Evolutionary conservation across 2,797 vertebrate genomes (phyloP).

Genomic region (Calcarius lapponicus): DNA sequence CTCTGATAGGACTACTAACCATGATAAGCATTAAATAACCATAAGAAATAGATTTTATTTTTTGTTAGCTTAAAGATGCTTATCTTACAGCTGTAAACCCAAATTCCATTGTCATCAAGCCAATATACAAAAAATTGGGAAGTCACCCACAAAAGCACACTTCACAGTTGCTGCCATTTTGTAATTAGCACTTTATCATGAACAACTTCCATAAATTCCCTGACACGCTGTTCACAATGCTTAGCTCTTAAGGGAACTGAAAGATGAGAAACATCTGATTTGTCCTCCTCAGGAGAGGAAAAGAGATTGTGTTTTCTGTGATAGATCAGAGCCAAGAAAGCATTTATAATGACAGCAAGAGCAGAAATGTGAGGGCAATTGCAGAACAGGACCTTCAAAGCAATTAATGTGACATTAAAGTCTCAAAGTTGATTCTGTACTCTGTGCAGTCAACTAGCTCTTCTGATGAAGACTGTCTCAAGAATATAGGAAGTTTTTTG

Average conservation of each 20-base stretch:
- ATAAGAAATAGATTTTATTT: constrained; percentile 64
- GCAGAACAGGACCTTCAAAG: constrained; percentile 24
- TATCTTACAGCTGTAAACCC: constrained; percentile 45
- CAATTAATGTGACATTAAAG: neutral
- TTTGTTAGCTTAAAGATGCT: constrained; percentile 12
- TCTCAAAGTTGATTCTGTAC: neutral
- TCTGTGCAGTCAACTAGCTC: neutral
- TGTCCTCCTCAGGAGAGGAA: neutral
- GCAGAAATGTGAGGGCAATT: constrained; percentile 28
- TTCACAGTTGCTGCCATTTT: neutral
- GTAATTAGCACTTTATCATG: neutral
- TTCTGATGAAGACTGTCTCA: neutral
- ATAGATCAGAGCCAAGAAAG: constrained; percentile 16
- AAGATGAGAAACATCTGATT: constrained; percentile 1
- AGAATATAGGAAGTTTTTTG: neutral
- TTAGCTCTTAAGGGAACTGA: constrained; percentile 46
- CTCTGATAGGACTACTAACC: neutral
- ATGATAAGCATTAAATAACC: neutral
- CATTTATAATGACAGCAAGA: constrained; percentile 14
- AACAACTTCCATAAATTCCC: neutral
- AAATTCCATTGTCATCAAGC: neutral
- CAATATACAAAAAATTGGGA: neutral
- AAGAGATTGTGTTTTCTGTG: neutral
- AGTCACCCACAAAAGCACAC: constrained; percentile 19
- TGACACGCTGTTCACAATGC: neutral